Percentiles rank a stretch among this genome's conserved stretches.
Evolutionary conservation across 2,113 vertebrate genomes (phyloP).

Genomic region (Brachyistius frenatus): DNA sequence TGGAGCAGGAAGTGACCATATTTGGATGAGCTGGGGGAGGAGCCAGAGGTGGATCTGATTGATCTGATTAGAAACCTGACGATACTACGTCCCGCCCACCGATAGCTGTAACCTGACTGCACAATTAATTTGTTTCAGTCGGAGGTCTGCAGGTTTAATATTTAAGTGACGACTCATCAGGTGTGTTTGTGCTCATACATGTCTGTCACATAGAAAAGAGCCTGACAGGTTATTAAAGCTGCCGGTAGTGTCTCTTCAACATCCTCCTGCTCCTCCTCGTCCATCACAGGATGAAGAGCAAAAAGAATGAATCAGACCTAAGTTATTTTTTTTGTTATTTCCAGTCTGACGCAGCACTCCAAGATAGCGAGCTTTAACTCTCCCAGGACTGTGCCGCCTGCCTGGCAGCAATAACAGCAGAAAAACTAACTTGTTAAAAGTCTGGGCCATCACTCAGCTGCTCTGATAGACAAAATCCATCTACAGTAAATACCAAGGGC

Average conservation of each 20-base stretch:
- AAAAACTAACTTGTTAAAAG: conserved; percentile 77
- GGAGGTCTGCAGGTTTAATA: too few species aligned
- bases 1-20: too few species aligned
- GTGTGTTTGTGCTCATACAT: not conserved
- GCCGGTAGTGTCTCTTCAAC: not conserved
- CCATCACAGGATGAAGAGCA: conserved; percentile 41
- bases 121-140: too few species aligned
- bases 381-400: conserved; percentile 51
- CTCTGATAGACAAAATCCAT: conserved; percentile 71
- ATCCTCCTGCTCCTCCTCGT: conserved; percentile 15
- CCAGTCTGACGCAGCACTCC: conserved; percentile 57
- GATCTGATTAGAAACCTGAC: too few species aligned
- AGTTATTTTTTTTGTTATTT: conserved; percentile 38
- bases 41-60: too few species aligned
- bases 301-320: not conserved
- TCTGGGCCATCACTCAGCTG: conserved; percentile 72
- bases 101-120: too few species aligned
- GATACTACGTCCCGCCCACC: too few species aligned
- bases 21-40: too few species aligned
- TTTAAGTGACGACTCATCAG: conserved; percentile 3
- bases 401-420: conserved; percentile 71
- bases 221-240: not conserved
- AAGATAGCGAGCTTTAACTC: conserved; percentile 61
- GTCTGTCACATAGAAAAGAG: not conserved
- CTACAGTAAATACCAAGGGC: conserved; percentile 66